These are phyloP conservation scores for Oreochromis niloticus DNA, from an alignment of 2,113 vertebrate genomes.

Conservation along the genomic window DNA sequence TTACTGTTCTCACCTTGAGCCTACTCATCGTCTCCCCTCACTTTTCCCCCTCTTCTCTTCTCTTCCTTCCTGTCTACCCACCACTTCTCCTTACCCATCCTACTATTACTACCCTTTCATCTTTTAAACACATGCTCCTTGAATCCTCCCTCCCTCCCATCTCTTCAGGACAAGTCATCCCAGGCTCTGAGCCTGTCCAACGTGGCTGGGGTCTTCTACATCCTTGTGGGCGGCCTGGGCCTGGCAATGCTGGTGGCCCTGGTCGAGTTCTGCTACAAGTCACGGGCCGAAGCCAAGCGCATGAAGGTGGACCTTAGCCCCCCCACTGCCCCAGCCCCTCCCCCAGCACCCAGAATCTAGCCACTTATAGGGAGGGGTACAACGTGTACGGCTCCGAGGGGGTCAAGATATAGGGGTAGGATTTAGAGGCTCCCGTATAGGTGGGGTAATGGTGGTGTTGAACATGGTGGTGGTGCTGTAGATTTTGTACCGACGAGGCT, in stretches of 20 bases:
- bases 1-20: not conserved
- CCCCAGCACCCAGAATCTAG: conserved; percentile 99
- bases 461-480: conserved; percentile 74
- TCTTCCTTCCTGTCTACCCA: not conserved
- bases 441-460: conserved; percentile 82
- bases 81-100: not conserved
- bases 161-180: conserved; percentile 94
- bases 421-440: conserved; percentile 91
- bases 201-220: conserved; percentile 99
- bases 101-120: not conserved
- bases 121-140: not conserved
- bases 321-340: conserved; percentile 89
- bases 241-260: conserved; percentile 99
- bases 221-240: conserved; percentile 98
- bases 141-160: not conserved
- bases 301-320: conserved; percentile 99
- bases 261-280: conserved; percentile 99
- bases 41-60: not conserved
- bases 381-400: conserved; percentile 99
- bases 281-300: conserved; percentile 98
- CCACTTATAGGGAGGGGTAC: conserved; percentile 99
- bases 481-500: conserved; percentile 52
- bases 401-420: conserved; percentile 99
- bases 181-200: conserved; percentile 99
- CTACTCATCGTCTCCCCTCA: not conserved